phyloP scores from a whole-genome alignment of 2,113 vertebrate genomes.

The Girardinichthys multiradiatus region DNA sequence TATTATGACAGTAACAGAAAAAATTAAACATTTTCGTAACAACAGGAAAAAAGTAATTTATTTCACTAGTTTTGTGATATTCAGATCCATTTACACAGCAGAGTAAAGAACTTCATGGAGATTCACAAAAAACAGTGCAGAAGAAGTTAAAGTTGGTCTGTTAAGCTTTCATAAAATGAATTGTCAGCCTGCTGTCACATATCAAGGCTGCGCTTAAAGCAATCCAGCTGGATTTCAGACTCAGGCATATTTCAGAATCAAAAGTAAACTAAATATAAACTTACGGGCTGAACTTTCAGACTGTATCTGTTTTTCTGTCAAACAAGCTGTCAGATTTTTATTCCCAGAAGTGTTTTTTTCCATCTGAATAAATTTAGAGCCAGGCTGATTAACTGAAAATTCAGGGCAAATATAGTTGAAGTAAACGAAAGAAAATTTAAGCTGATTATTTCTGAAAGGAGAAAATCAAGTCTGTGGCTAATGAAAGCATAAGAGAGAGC shows the following conservation, averaged over 20 bases:
- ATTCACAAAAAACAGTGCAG: background rate
- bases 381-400: slow-evolving; percentile 14
- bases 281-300: slow-evolving; percentile 32
- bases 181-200: slow-evolving; percentile 33
- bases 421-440: slow-evolving; percentile 6
- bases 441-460: background rate
- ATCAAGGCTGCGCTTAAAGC: slow-evolving; percentile 39
- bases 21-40: slow-evolving; percentile 1
- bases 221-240: slow-evolving; percentile 24
- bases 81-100: background rate
- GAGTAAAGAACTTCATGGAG: slow-evolving; percentile 1
- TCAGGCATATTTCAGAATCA: slow-evolving; percentile 13
- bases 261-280: slow-evolving; percentile 51
- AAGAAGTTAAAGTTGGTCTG: slow-evolving; percentile 19
- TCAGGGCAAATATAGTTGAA: background rate
- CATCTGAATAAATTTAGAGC: slow-evolving; percentile 33
- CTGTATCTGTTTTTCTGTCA: slow-evolving; percentile 23
- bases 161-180: slow-evolving; percentile 24
- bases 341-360: slow-evolving; percentile 26
- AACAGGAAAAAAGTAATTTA: background rate
- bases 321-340: slow-evolving; percentile 29
- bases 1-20: background rate
- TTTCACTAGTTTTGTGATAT: background rate
- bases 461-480: slow-evolving; percentile 8
- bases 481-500: slow-evolving; percentile 14